phyloP scores from a whole-genome alignment of 2,888 invertebrate genomes.

The Cephus pygmeus region DNA sequence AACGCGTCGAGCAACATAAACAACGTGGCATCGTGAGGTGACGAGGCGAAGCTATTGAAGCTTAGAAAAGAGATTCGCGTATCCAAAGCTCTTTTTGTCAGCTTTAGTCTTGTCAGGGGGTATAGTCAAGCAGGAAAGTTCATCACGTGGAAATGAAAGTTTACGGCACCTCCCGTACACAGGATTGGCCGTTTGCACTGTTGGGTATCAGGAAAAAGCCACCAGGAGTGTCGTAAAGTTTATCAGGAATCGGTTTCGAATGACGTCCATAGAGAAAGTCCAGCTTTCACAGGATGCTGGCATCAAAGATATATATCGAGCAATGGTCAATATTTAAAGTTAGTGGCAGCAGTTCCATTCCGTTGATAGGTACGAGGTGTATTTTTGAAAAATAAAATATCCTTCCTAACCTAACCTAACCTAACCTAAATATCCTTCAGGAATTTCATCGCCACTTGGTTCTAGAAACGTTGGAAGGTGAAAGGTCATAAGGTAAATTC shows the following conservation, averaged over 20 bases:
- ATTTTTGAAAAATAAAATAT: neutral
- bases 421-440: neutral
- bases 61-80: neutral
- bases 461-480: neutral
- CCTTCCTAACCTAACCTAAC: no score
- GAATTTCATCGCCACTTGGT: neutral
- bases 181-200: neutral
- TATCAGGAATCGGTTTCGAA: neutral
- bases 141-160: neutral
- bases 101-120: neutral
- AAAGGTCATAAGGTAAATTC: neutral
- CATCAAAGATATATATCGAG: neutral
- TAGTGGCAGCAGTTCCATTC: neutral
- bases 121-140: neutral
- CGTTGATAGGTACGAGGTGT: neutral
- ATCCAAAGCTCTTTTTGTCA: neutral
- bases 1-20: neutral
- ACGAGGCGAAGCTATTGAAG: neutral
- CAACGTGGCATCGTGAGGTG: neutral
- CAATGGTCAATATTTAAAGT: neutral
- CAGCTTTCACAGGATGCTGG: neutral
- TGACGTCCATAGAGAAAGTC: neutral
- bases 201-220: neutral
- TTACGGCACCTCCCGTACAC: neutral
- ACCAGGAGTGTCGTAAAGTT: neutral